phyloP scores from a whole-genome alignment of 2,888 invertebrate species.

The Isotomurus palustris region DNA sequence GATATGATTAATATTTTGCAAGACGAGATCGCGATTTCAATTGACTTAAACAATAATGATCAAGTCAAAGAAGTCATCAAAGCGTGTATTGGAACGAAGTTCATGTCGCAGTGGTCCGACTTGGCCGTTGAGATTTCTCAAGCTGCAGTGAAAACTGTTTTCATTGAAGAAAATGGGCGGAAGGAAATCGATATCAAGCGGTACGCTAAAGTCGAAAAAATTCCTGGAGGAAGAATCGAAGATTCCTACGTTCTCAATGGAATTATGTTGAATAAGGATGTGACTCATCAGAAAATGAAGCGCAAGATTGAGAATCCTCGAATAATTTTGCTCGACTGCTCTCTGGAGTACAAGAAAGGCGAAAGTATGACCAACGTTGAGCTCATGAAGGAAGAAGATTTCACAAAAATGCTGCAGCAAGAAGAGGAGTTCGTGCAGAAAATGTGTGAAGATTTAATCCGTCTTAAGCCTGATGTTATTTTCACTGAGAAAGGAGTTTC shows the following conservation, averaged over 20 bases:
- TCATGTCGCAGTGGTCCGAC: slow-evolving; percentile 92
- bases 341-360: slow-evolving; percentile 97
- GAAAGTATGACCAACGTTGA: slow-evolving; percentile 98
- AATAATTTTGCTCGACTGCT: slow-evolving; percentile 90
- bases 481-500: slow-evolving; percentile 99
- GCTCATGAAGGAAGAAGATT: slow-evolving; percentile 89
- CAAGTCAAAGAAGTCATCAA: slow-evolving; percentile 81
- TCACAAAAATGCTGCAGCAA: slow-evolving; percentile 86
- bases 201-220: slow-evolving; percentile 82
- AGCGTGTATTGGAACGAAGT: slow-evolving; percentile 95
- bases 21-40: slow-evolving; percentile 59
- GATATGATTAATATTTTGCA: slow-evolving; percentile 79
- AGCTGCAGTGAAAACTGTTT: slow-evolving; percentile 89
- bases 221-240: slow-evolving; percentile 93
- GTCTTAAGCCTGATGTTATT: slow-evolving; percentile 89
- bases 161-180: slow-evolving; percentile 79
- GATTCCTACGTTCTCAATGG: slow-evolving; percentile 89
- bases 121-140: slow-evolving; percentile 92
- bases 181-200: slow-evolving; percentile 96
- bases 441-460: slow-evolving; percentile 88
- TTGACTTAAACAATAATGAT: slow-evolving; percentile 74
- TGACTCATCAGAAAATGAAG: slow-evolving; percentile 96
- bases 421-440: slow-evolving; percentile 90
- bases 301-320: slow-evolving; percentile 91
- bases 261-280: slow-evolving; percentile 98